Evolutionary conservation across 2,113 vertebrate genomes (phyloP).

Genomic region (Prinia subflava): DNA sequence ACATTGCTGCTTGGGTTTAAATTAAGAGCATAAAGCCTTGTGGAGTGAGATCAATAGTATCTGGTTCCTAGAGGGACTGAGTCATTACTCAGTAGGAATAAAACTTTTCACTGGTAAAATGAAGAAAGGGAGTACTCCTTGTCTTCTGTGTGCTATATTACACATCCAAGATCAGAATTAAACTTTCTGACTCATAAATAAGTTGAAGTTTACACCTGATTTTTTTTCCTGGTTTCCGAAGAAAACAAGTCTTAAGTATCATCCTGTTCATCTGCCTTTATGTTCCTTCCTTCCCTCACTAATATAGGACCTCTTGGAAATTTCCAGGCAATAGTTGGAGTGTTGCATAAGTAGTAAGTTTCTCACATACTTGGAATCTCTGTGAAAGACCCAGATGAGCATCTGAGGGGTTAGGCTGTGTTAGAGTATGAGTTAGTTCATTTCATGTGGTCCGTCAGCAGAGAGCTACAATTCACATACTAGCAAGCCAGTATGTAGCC

Average conservation of each 20-base stretch:
- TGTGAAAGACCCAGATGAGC: neutral
- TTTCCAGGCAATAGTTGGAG: neutral
- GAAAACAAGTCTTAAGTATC: neutral
- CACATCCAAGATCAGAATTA: neutral
- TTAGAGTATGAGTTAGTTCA: neutral
- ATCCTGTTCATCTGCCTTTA: neutral
- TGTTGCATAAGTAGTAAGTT: neutral
- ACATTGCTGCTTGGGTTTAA: neutral
- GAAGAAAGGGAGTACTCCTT: neutral
- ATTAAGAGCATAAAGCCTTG: constrained; percentile 9
- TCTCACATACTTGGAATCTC: neutral
- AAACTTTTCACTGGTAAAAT: neutral
- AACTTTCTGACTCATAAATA: neutral
- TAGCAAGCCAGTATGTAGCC: neutral
- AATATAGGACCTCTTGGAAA: neutral
- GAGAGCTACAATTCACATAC: neutral
- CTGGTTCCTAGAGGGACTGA: neutral
- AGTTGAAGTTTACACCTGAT: neutral
- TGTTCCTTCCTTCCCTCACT: neutral
- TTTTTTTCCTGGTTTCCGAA: neutral
- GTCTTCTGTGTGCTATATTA: neutral
- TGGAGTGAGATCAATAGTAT: constrained; percentile 10
- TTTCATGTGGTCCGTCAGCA: neutral
- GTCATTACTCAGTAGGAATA: neutral
- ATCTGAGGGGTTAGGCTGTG: neutral